Evolutionary conservation across 2,888 invertebrate genomes (phyloP).

Genomic region (Anthophora plumipes): DNA sequence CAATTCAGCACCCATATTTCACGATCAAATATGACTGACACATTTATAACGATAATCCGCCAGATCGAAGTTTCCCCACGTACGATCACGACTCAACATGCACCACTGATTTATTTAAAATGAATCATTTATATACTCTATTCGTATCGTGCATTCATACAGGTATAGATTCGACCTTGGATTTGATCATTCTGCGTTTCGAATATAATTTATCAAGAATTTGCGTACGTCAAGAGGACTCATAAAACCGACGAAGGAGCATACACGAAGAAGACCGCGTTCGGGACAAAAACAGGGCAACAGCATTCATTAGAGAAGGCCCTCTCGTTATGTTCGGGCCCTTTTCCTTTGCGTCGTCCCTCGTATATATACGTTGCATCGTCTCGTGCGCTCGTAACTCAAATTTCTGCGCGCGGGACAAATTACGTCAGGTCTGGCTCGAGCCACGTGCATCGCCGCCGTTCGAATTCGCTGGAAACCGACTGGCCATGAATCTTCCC

Average conservation of each 20-base stretch:
- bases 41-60: too few species aligned
- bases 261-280: not conserved
- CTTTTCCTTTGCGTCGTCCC: slow-evolving; percentile 19
- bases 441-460: slow-evolving; percentile 44
- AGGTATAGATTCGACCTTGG: too few species aligned
- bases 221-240: slow-evolving; percentile 7
- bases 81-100: too few species aligned
- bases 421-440: slow-evolving; percentile 58
- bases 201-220: slow-evolving; percentile 43
- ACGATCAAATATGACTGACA: too few species aligned
- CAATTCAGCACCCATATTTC: too few species aligned
- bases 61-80: too few species aligned
- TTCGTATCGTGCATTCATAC: too few species aligned
- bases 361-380: slow-evolving; percentile 5
- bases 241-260: slow-evolving; percentile 24
- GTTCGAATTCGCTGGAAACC: slow-evolving; percentile 44
- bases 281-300: slow-evolving; percentile 61
- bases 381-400: slow-evolving; percentile 59
- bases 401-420: slow-evolving; percentile 68
- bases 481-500: slow-evolving; percentile 52
- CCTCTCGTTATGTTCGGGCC: slow-evolving; percentile 65
- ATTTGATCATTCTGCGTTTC: not conserved
- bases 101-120: too few species aligned
- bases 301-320: slow-evolving; percentile 66
- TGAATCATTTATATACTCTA: too few species aligned